phyloP scores from a whole-genome alignment of 2,113 vertebrate species.

The Oncorhynchus clarkii region DNA sequence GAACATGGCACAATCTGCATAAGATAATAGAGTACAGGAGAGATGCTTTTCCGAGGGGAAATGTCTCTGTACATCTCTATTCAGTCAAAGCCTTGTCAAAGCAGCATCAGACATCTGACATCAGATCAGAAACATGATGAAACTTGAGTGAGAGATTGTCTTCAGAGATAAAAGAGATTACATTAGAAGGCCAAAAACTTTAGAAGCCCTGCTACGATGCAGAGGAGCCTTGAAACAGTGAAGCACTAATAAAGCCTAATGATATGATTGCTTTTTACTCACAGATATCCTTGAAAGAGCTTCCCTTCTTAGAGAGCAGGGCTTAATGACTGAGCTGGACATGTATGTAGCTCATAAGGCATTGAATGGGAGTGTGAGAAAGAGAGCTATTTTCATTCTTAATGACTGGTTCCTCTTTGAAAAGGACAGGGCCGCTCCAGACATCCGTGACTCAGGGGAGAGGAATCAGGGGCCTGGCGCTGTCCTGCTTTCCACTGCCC shows the following conservation, averaged over 20 bases:
- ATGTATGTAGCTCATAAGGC: conserved; percentile 20
- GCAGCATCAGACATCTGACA: conserved; percentile 31
- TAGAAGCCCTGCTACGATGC: too few species aligned
- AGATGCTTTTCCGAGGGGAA: too few species aligned
- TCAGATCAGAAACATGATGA: too few species aligned
- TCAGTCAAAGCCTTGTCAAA: conserved; percentile 6
- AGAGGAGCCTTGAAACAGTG: conserved; percentile 28
- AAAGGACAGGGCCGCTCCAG: conserved; percentile 56
- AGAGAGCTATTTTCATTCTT: conserved; percentile 63
- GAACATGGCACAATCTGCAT: neutral
- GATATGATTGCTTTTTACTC: conserved; percentile 39
- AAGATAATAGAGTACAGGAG: neutral
- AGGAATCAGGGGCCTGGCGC: conserved; percentile 42
- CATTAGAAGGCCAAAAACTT: conserved; percentile 44
- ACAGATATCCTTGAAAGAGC: conserved; percentile 57
- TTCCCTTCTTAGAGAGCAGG: conserved; percentile 61
- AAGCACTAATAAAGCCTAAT: conserved; percentile 52
- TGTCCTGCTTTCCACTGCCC: conserved; percentile 54
- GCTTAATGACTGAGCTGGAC: conserved; percentile 62
- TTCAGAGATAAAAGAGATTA: conserved; percentile 28
- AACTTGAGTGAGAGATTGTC: conserved; percentile 25
- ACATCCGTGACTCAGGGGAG: conserved; percentile 55
- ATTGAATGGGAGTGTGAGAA: neutral
- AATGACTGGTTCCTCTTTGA: conserved; percentile 64
- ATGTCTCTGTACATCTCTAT: neutral